These are phyloP conservation scores for Knipowitschia caucasica DNA, from an alignment of 2,797 vertebrate species.

Conservation along the genomic window DNA sequence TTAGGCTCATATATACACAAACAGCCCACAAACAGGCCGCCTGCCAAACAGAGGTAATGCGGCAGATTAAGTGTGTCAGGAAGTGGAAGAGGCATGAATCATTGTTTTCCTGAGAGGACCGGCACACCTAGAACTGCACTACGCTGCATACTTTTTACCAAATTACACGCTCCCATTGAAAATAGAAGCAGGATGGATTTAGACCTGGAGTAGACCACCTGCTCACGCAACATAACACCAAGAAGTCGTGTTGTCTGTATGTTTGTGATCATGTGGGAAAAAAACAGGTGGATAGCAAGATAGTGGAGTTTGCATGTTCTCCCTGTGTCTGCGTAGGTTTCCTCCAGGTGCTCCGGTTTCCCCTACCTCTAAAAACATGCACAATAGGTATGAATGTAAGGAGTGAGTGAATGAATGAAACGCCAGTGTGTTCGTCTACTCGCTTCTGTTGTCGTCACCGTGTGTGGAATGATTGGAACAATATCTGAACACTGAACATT, in stretches of 20 bases:
- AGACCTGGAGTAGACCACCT: constrained; percentile 26
- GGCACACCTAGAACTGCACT: constrained; percentile 53
- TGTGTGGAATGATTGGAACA: no score
- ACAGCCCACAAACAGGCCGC: constrained; percentile 35
- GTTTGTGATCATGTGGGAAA: neutral
- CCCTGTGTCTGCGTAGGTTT: no score
- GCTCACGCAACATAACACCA: constrained; percentile 22
- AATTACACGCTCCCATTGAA: constrained; percentile 19
- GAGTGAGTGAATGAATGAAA: no score
- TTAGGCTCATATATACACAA: constrained; percentile 30
- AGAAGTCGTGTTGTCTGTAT: neutral
- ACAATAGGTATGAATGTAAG: no score
- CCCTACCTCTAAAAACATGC: no score
- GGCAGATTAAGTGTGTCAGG: constrained; percentile 68
- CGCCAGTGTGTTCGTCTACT: no score
- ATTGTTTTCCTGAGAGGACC: constrained; percentile 66
- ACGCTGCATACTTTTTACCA: constrained; percentile 36
- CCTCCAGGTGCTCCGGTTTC: no score
- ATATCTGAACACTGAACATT: no score
- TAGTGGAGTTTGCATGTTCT: no score
- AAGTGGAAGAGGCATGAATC: constrained; percentile 67
- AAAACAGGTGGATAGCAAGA: neutral
- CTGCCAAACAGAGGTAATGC: constrained; percentile 73
- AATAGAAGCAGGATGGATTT: constrained; percentile 19
- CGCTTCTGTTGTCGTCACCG: no score